phyloP scores from a whole-genome alignment of 1,140 invertebrate species.

The Calliphora vicina region DNA sequence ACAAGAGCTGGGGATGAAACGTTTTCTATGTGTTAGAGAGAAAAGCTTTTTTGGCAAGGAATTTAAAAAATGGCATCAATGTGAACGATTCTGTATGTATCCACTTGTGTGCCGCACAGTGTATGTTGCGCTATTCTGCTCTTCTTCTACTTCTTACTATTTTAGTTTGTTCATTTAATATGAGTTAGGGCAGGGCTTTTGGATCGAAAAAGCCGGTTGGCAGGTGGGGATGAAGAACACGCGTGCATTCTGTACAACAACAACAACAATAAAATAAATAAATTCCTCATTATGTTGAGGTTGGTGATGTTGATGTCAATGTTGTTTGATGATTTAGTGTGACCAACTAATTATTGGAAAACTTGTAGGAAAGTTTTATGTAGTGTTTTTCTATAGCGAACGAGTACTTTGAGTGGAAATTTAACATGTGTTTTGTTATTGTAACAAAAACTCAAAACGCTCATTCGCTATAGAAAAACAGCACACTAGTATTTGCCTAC shows the following conservation, averaged over 20 bases:
- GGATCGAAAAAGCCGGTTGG: neutral
- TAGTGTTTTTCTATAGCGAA: too few species aligned
- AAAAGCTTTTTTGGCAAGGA: conserved; percentile 30
- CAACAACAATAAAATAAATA: neutral
- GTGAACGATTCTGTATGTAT: neutral
- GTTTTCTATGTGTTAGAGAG: neutral
- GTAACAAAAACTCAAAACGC: too few species aligned
- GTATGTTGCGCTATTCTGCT: neutral
- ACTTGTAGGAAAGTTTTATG: too few species aligned
- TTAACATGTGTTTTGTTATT: too few species aligned
- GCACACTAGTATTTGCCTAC: too few species aligned
- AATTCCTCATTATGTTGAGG: neutral
- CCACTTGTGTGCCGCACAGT: too few species aligned
- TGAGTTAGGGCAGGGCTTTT: conserved; percentile 7
- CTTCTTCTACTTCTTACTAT: neutral
- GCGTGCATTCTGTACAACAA: neutral
- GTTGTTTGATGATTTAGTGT: neutral
- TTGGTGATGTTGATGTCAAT: neutral
- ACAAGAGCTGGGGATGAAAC: conserved; percentile 14
- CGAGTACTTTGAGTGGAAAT: too few species aligned
- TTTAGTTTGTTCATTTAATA: neutral
- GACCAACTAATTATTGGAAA: neutral
- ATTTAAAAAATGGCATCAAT: conserved; percentile 24
- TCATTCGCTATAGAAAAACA: too few species aligned
- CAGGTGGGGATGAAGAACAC: neutral